A percentile compares a stretch with the other conserved stretches of the same genome.
These are phyloP conservation scores for Gambusia holbrooki DNA, from an alignment of 2,113 vertebrate species.

Conservation along the genomic window DNA sequence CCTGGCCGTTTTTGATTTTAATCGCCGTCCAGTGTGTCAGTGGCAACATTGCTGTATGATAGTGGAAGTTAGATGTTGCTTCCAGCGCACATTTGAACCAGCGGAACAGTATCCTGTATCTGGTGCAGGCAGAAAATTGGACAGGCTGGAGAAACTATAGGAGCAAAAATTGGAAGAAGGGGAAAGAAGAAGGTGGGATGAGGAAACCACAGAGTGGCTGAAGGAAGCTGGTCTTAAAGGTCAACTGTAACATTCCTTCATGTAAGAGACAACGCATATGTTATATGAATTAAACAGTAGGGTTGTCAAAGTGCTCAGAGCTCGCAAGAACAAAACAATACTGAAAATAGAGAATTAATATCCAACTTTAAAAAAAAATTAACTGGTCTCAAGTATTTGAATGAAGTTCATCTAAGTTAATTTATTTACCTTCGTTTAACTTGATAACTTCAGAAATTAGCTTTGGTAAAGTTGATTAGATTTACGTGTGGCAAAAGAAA, in stretches of 20 bases:
- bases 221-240: background rate
- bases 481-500: no score
- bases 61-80: background rate
- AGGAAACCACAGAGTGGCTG: background rate
- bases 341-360: no score
- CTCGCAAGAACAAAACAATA: background rate
- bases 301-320: background rate
- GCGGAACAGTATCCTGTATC: background rate
- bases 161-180: no score
- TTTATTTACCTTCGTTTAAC: no score
- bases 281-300: background rate
- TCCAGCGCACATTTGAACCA: background rate
- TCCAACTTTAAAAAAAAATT: no score
- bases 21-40: background rate
- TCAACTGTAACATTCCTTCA: background rate
- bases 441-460: no score
- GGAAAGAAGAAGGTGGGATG: no score
- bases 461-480: no score
- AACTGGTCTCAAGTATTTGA: no score
- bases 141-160: no score
- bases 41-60: background rate
- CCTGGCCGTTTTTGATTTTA: background rate
- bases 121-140: background rate
- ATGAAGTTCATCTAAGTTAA: no score
- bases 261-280: background rate